Evolutionary conservation across 2,888 invertebrate species (phyloP).

Genomic region (Theretra japonica): DNA sequence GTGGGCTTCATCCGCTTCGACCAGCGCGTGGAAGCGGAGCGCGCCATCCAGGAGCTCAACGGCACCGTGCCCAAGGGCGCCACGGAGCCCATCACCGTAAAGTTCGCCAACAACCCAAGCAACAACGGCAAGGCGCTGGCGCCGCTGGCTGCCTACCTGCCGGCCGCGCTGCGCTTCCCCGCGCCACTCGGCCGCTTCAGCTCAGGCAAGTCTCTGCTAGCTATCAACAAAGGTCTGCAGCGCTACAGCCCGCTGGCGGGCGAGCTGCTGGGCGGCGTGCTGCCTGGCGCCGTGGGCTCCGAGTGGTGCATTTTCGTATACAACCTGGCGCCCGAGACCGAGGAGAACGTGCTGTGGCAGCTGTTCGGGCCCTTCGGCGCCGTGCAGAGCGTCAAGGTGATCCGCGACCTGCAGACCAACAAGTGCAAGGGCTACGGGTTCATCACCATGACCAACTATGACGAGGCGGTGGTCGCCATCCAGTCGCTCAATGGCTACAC

Average conservation of each 20-base stretch:
- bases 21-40: slow-evolving; percentile 96
- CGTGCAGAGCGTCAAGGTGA: slow-evolving; percentile 96
- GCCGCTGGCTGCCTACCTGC: slow-evolving; percentile 93
- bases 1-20: slow-evolving; percentile 98
- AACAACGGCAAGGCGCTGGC: slow-evolving; percentile 93
- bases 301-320: slow-evolving; percentile 98
- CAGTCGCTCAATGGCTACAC: slow-evolving; percentile 96
- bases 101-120: slow-evolving; percentile 97
- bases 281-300: slow-evolving; percentile 89
- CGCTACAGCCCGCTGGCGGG: slow-evolving; percentile 95
- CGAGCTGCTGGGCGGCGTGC: slow-evolving; percentile 90
- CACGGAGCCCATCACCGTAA: slow-evolving; percentile 96
- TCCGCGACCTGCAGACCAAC: slow-evolving; percentile 95
- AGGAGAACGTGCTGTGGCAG: slow-evolving; percentile 98
- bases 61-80: slow-evolving; percentile 95
- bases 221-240: slow-evolving; percentile 89
- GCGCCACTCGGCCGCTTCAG: slow-evolving; percentile 91
- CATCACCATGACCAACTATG: slow-evolving; percentile 97
- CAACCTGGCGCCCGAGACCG: slow-evolving; percentile 97
- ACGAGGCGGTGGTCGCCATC: slow-evolving; percentile 96
- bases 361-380: slow-evolving; percentile 98
- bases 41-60: slow-evolving; percentile 96
- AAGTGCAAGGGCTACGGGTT: slow-evolving; percentile 98
- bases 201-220: slow-evolving; percentile 95
- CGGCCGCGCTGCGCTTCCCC: slow-evolving; percentile 87